phyloP scores from a whole-genome alignment of 2,888 invertebrate species.

The Brachylomia viminalis region DNA sequence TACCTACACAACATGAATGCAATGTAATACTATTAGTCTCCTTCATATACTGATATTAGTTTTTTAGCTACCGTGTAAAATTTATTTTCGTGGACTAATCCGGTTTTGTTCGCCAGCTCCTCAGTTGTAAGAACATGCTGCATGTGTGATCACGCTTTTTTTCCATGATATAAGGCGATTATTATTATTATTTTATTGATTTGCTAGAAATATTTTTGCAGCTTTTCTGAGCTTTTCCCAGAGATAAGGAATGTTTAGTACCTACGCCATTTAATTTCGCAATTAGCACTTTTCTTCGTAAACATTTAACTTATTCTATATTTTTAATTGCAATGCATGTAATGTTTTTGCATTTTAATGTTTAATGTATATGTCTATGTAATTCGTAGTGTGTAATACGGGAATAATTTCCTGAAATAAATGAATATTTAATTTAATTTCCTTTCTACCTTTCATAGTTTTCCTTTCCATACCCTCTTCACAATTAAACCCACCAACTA shows the following conservation, averaged over 20 bases:
- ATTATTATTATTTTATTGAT: too few species aligned
- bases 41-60: too few species aligned
- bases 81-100: too few species aligned
- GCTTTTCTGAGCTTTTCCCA: not conserved
- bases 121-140: not conserved
- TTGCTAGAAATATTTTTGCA: not conserved
- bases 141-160: not conserved
- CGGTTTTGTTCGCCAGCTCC: too few species aligned
- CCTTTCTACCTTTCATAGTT: not conserved
- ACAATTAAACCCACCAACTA: constrained; percentile 23
- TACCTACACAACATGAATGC: not conserved
- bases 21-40: too few species aligned
- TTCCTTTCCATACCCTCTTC: not conserved
- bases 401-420: too few species aligned
- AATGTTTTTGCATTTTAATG: too few species aligned
- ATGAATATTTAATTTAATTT: too few species aligned
- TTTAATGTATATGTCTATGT: too few species aligned
- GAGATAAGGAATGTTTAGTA: not conserved
- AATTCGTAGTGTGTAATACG: too few species aligned
- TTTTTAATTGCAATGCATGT: not conserved
- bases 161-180: not conserved
- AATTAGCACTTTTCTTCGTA: not conserved
- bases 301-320: not conserved
- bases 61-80: too few species aligned
- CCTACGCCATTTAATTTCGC: not conserved